phyloP scores from a whole-genome alignment of 2,888 invertebrate species.

The Yponomeuta evonymella region DNA sequence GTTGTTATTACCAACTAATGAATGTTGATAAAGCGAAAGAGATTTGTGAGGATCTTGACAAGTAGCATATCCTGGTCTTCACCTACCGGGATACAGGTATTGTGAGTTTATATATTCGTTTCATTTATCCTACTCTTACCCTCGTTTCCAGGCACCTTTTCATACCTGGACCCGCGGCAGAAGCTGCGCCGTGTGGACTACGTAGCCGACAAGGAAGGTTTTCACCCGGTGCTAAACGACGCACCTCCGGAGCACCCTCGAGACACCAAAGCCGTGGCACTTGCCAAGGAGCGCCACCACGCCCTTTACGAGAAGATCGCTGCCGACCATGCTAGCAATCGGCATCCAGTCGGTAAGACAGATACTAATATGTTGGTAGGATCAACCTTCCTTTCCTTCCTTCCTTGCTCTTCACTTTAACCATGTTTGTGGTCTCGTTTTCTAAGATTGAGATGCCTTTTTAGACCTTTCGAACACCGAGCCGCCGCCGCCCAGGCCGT shows the following conservation, averaged over 20 bases:
- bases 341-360: constrained; percentile 38
- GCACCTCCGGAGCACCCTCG: constrained; percentile 74
- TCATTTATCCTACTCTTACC: too few relatives aligned
- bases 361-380: too few relatives aligned
- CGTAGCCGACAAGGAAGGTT: constrained; percentile 83
- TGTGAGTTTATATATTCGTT: too few relatives aligned
- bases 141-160: constrained; percentile 78
- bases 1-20: too few relatives aligned
- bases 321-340: constrained; percentile 76
- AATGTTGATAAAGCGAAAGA: too few relatives aligned
- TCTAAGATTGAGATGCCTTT: background rate
- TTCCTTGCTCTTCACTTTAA: too few relatives aligned
- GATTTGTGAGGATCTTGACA: too few relatives aligned
- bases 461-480: constrained; percentile 36
- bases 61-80: too few relatives aligned
- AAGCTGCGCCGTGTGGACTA: constrained; percentile 85
- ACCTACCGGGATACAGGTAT: too few relatives aligned
- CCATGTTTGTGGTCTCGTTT: too few relatives aligned
- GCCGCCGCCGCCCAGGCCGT: constrained; percentile 80
- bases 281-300: constrained; percentile 80
- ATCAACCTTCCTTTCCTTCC: too few relatives aligned
- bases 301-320: constrained; percentile 82
- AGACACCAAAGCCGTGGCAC: constrained; percentile 82
- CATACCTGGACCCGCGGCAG: constrained; percentile 84
- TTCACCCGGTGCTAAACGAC: constrained; percentile 83